A percentile compares a stretch with the other conserved stretches of the same genome.
Conservation (phyloP, 2,113 vertebrate species). For the Eudyptes chrysolophus region DNA sequence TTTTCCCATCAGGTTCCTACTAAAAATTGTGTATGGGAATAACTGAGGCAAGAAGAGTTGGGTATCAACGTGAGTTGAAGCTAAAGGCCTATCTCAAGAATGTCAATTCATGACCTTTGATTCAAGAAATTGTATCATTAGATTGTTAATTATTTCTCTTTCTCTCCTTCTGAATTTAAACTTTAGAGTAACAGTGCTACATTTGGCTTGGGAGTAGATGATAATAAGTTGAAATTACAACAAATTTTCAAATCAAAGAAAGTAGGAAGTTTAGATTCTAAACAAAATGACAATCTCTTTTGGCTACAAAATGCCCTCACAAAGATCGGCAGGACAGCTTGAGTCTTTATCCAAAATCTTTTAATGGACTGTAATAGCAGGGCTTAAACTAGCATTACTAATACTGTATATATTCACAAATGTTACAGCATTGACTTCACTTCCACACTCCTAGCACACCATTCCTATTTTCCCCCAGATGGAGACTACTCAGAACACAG, state of each 20-base stretch:
- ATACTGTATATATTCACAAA: not conserved
- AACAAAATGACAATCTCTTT: not conserved
- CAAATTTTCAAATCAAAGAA: not conserved
- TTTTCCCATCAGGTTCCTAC: not conserved
- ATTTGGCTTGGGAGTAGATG: not conserved
- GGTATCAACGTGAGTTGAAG: not conserved
- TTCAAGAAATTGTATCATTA: not conserved
- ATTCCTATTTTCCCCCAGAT: not conserved
- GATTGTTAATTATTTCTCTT: not conserved
- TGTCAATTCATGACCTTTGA: not conserved
- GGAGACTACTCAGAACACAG: not conserved
- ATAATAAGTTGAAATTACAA: not conserved
- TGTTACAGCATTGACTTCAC: not conserved
- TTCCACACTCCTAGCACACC: not conserved
- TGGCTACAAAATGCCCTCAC: not conserved
- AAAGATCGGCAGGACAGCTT: not conserved
- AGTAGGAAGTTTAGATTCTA: not conserved
- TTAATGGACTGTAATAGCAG: not conserved
- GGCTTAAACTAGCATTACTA: not conserved
- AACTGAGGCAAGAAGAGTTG: not conserved
- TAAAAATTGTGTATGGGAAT: not conserved
- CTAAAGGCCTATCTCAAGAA: not conserved
- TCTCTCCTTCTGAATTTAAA: not conserved
- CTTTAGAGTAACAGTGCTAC: not conserved
- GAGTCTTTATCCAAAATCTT: not conserved